Conservation (phyloP, 2,113 vertebrate species). For the Lepisosteus oculatus region DNA sequence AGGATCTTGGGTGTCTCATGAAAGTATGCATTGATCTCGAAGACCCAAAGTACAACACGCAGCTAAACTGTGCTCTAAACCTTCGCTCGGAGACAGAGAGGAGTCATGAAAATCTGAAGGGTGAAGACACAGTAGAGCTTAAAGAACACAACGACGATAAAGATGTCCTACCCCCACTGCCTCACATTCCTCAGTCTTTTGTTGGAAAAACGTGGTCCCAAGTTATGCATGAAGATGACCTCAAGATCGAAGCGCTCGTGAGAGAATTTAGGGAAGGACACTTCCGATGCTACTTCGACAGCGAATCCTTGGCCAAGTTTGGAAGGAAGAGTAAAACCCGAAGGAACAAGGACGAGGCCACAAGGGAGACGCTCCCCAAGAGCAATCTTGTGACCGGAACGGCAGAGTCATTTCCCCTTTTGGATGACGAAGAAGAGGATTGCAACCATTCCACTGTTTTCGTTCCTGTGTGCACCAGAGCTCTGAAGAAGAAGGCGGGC, state of each 20-base stretch:
- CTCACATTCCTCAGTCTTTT: constrained; percentile 80
- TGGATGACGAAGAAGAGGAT: constrained; percentile 45
- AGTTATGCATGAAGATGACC: constrained; percentile 79
- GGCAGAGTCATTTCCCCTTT: constrained; percentile 49
- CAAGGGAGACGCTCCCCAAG: constrained; percentile 15
- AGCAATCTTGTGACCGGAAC: constrained; percentile 24
- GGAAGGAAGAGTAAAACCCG: constrained; percentile 41
- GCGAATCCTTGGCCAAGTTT: constrained; percentile 65
- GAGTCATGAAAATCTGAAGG: not conserved
- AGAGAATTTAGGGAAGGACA: constrained; percentile 74
- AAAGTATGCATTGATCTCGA: constrained; percentile 66
- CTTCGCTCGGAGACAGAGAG: constrained; percentile 25
- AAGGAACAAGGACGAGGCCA: constrained; percentile 26
- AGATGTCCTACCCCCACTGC: constrained; percentile 69
- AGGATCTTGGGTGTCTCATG: constrained; percentile 62
- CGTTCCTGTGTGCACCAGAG: constrained; percentile 39
- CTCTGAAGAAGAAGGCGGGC: constrained; percentile 40
- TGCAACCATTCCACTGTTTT: constrained; percentile 39
- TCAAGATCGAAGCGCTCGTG: constrained; percentile 75
- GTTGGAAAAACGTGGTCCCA: constrained; percentile 82
- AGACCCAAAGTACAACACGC: constrained; percentile 70
- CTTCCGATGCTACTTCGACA: constrained; percentile 81
- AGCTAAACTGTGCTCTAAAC: constrained; percentile 57
- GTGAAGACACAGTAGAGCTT: constrained; percentile 23
- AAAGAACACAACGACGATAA: constrained; percentile 46